phyloP scores from a whole-genome alignment of 2,797 vertebrate genomes.

The Morelia viridis region DNA sequence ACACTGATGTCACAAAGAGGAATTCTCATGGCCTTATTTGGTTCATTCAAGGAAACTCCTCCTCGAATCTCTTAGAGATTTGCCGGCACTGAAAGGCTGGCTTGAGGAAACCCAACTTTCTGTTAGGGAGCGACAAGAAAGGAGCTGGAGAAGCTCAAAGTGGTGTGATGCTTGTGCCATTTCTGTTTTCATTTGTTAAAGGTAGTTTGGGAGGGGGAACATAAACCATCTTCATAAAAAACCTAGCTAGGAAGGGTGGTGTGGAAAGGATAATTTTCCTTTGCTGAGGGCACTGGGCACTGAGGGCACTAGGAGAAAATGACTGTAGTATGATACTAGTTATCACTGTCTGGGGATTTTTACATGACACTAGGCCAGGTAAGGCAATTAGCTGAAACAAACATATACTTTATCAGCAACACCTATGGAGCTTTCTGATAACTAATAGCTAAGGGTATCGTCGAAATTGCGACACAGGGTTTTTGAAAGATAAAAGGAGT shows the following conservation, averaged over 20 bases:
- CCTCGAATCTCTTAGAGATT: neutral
- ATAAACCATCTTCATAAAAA: neutral
- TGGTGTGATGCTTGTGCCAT: neutral
- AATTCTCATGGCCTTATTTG: neutral
- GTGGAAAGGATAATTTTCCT: no score
- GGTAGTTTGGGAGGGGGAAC: neutral
- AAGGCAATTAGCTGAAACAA: neutral
- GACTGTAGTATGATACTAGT: no score
- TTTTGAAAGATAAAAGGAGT: neutral
- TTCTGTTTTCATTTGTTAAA: neutral
- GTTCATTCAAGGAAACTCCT: no score
- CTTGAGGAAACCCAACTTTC: neutral
- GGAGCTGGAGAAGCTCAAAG: neutral
- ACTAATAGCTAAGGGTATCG: neutral
- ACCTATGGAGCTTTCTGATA: neutral
- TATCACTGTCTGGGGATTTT: no score
- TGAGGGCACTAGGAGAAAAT: no score
- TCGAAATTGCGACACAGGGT: neutral
- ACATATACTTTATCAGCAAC: neutral
- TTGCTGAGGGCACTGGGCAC: no score
- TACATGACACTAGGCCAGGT: no score
- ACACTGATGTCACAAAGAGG: constrained; percentile 1
- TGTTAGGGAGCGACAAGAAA: neutral
- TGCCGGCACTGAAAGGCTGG: no score
- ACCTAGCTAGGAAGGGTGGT: no score